Evolutionary conservation across 2,113 vertebrate species (phyloP).

Genomic region (Seriola aureovittata): DNA sequence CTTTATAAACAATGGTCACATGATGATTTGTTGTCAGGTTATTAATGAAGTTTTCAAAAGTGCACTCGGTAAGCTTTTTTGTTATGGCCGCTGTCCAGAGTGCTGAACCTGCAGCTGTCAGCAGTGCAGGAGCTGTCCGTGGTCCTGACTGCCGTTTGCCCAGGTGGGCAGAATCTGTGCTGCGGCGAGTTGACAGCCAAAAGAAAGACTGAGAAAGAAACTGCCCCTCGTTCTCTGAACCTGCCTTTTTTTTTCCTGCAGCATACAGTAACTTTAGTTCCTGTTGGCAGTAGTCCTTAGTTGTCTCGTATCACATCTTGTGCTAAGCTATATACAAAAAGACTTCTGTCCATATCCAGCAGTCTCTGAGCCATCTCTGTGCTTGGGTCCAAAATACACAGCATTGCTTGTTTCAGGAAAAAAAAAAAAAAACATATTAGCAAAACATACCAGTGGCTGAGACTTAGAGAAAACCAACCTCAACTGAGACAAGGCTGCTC

Average conservation of each 20-base stretch:
- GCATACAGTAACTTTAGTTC: conserved; percentile 2
- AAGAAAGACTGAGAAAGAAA: conserved; percentile 5
- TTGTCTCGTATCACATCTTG: conserved; percentile 13
- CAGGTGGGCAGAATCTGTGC: conserved; percentile 12
- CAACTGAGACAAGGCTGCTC: conserved; percentile 16
- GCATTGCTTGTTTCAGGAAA: conserved; percentile 6
- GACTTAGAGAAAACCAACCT: background rate
- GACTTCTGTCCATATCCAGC: conserved; percentile 26
- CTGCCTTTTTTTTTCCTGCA: background rate
- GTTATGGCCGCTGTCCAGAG: background rate
- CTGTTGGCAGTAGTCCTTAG: conserved; percentile 9
- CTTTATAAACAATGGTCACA: conserved; percentile 3
- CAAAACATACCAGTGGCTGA: conserved; percentile 1
- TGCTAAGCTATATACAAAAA: conserved; percentile 37
- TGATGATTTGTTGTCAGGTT: conserved; percentile 7
- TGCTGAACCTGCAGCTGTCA: conserved; percentile 29
- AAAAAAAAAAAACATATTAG: conserved; percentile 7
- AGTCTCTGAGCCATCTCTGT: conserved; percentile 42
- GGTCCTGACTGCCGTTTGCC: background rate
- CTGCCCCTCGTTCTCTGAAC: conserved; percentile 1
- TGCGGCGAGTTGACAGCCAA: conserved; percentile 5
- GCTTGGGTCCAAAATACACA: conserved; percentile 35
- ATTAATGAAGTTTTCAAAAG: conserved; percentile 19
- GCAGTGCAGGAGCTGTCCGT: background rate
- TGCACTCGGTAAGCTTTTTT: background rate